phyloP scores from a whole-genome alignment of 1,140 invertebrate species.

The Drosophila sp. region DNA sequence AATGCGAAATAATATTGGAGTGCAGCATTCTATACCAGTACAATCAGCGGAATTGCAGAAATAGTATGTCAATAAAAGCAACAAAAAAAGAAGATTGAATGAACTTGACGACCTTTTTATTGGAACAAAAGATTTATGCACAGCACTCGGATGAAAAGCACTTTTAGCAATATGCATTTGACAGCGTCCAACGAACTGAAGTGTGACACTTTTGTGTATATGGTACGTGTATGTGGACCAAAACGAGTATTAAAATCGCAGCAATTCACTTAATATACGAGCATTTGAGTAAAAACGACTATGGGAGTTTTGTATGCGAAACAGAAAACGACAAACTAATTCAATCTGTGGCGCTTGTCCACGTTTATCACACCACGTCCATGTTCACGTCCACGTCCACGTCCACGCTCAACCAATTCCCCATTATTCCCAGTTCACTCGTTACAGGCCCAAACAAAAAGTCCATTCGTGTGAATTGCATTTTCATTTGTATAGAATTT shows the following conservation, averaged over 20 bases:
- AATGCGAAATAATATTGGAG: conserved; percentile 11
- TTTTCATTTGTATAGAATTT: conserved; percentile 82
- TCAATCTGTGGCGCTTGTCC: conserved; percentile 72
- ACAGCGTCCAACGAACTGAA: conserved; percentile 60
- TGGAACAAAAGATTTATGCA: conserved; percentile 73
- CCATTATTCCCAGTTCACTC: conserved; percentile 2
- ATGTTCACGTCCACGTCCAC: conserved; percentile 10
- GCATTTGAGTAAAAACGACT: conserved; percentile 1
- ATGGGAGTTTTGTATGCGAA: conserved; percentile 16
- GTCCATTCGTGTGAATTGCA: conserved; percentile 79
- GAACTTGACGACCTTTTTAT: conserved; percentile 47
- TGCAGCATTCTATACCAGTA: conserved; percentile 3
- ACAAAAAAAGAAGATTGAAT: too few relatives aligned
- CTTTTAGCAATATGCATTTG: conserved; percentile 69
- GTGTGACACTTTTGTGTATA: conserved; percentile 52
- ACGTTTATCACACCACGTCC: conserved; percentile 63
- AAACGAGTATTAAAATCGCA: conserved; percentile 38
- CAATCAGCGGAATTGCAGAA: conserved; percentile 8
- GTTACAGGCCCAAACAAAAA: conserved; percentile 47
- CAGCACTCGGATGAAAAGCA: neutral
- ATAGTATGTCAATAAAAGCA: conserved; percentile 35
- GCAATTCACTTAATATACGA: conserved; percentile 35
- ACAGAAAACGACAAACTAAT: conserved; percentile 74
- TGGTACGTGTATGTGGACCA: too few relatives aligned
- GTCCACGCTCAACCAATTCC: conserved; percentile 25